phyloP scores from a whole-genome alignment of 2,113 vertebrate genomes.

The Macquaria ambigua region DNA sequence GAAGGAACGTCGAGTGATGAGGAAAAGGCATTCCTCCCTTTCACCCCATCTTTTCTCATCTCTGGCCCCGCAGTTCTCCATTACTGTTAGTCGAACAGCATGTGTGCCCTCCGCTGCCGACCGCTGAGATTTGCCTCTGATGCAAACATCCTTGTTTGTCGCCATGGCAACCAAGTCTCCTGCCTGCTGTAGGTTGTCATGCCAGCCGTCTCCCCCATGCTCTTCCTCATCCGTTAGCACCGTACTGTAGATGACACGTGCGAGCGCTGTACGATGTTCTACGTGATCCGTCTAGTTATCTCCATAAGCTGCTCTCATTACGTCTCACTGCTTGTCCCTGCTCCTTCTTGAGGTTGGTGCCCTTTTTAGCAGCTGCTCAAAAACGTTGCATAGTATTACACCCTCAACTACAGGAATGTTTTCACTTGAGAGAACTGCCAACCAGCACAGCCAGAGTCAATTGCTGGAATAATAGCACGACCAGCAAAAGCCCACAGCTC shows the following conservation, averaged over 20 bases:
- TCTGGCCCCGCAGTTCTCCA: conserved; percentile 39
- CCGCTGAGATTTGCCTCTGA: conserved; percentile 77
- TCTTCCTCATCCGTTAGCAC: conserved; percentile 68
- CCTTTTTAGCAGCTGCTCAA: conserved; percentile 9
- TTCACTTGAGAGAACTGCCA: conserved; percentile 38
- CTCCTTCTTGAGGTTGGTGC: conserved; percentile 4
- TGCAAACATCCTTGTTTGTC: conserved; percentile 86
- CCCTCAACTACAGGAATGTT: conserved; percentile 45
- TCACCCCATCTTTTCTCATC: conserved; percentile 28
- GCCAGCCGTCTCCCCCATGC: conserved; percentile 66
- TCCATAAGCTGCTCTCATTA: conserved; percentile 36
- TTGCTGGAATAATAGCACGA: conserved; percentile 58
- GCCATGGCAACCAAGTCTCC: conserved; percentile 85
- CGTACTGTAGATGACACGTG: conserved; percentile 70
- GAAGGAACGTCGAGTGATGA: conserved; percentile 26
- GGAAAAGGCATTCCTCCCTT: conserved; percentile 26
- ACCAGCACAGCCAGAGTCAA: conserved; percentile 29
- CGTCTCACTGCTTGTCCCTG: not conserved
- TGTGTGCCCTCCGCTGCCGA: conserved; percentile 56
- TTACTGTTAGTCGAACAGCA: conserved; percentile 48
- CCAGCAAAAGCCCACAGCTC: conserved; percentile 37
- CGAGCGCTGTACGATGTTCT: conserved; percentile 11
- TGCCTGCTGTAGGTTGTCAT: conserved; percentile 80
- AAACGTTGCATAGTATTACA: conserved; percentile 16
- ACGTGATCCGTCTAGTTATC: conserved; percentile 16